A percentile compares a stretch with the other conserved stretches of the same genome.
Conservation (phyloP, 2,797 vertebrate species). For the Acipenser transmontanus region DNA sequence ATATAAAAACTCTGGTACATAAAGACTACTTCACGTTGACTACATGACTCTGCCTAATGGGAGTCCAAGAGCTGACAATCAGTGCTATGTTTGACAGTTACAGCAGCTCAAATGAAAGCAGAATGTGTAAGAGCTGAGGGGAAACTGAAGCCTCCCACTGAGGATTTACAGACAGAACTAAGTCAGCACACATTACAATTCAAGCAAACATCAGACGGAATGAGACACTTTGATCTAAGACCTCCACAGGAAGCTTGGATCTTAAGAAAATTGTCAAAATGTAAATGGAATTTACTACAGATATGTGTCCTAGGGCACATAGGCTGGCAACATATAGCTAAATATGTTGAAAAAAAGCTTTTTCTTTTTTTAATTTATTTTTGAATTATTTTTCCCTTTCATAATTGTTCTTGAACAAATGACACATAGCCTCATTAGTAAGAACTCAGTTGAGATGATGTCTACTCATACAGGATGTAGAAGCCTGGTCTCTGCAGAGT, state of each 20-base stretch:
- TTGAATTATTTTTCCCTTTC: constrained; percentile 8
- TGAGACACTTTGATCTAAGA: constrained; percentile 90
- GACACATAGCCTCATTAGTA: constrained; percentile 17
- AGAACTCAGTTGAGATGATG: neutral
- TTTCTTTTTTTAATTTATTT: constrained; percentile 47
- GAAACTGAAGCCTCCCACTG: constrained; percentile 66
- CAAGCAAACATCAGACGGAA: constrained; percentile 91
- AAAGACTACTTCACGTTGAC: neutral
- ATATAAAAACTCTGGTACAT: neutral
- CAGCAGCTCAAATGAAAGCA: constrained; percentile 61
- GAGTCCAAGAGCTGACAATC: constrained; percentile 29
- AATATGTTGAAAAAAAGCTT: constrained; percentile 27
- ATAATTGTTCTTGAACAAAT: neutral
- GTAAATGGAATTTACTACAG: constrained; percentile 95
- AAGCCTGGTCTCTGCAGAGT: neutral
- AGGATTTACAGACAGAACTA: constrained; percentile 81
- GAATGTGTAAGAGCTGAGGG: constrained; percentile 60
- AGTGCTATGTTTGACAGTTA: constrained; percentile 52
- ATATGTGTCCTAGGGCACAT: constrained; percentile 73
- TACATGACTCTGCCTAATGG: constrained; percentile 6
- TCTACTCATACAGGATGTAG: constrained; percentile 5
- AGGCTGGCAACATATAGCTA: constrained; percentile 36
- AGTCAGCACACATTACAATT: constrained; percentile 90
- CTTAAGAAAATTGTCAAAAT: constrained; percentile 97
- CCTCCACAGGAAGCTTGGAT: constrained; percentile 92